These are phyloP conservation scores for Onychomys arenicola DNA, from an alignment of 2,797 vertebrate species.

Conservation along the genomic window DNA sequence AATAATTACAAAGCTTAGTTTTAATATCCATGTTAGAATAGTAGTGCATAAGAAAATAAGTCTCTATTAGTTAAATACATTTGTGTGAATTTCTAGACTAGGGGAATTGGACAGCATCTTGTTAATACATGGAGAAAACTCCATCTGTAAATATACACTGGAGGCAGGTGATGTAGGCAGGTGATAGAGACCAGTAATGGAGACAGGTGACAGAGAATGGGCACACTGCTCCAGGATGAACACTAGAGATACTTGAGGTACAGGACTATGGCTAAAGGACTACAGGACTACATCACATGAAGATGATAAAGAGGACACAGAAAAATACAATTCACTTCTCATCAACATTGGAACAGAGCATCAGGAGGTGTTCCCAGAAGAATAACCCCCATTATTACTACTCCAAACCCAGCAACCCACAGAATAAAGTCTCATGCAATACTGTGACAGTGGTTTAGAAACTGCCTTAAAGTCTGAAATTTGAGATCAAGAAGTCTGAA, in stretches of 20 bases:
- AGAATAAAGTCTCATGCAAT: background rate
- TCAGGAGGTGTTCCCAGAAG: background rate
- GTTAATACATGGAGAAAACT: background rate
- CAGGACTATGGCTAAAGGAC: background rate
- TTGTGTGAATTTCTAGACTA: background rate
- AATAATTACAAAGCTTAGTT: background rate
- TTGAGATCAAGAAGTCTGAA: background rate
- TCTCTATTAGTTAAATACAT: background rate
- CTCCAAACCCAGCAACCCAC: background rate
- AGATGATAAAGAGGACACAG: background rate
- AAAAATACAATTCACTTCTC: background rate
- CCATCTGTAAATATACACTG: background rate
- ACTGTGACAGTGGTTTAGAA: background rate
- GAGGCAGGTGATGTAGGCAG: background rate
- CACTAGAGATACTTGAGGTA: background rate
- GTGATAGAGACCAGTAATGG: no score
- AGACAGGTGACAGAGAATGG: background rate
- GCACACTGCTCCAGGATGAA: background rate
- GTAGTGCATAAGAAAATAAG: background rate
- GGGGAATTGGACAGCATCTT: background rate
- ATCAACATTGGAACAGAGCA: background rate
- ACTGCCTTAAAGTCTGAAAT: constrained; percentile 8
- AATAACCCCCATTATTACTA: constrained; percentile 48
- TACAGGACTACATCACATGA: no score
- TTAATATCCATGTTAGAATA: background rate